phyloP scores from a whole-genome alignment of 92 coral and sea anemone genomes.

The Plumapathes pennacea region DNA sequence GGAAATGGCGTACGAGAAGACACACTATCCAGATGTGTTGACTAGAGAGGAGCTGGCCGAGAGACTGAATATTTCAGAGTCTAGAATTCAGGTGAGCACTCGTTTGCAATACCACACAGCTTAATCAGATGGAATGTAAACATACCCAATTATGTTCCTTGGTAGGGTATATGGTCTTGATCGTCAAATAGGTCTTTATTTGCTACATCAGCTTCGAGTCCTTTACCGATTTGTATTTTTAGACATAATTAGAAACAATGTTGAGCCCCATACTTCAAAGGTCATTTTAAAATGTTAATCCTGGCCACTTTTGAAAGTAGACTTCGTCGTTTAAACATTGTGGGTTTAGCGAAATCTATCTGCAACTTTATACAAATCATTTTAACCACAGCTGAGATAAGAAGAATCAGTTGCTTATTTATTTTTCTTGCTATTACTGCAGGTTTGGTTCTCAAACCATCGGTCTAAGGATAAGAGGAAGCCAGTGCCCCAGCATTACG shows the following conservation, averaged over 20 bases:
- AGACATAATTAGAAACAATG: background rate
- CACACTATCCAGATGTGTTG: slow-evolving; percentile 57
- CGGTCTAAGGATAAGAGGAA: slow-evolving; percentile 74
- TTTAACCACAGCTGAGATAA: no score
- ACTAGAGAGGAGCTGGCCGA: slow-evolving; percentile 63
- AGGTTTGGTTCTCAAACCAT: slow-evolving; percentile 91
- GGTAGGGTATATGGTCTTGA: no score
- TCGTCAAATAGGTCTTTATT: background rate
- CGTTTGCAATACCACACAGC: background rate
- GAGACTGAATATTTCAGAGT: slow-evolving; percentile 56
- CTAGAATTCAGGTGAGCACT: slow-evolving; percentile 50
- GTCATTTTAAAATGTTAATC: no score
- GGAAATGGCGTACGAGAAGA: slow-evolving; percentile 55
- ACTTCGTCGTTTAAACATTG: no score
- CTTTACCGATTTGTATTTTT: background rate
- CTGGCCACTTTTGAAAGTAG: no score
- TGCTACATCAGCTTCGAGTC: background rate
- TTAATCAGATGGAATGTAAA: no score
- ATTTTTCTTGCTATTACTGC: background rate
- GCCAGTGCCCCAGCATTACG: slow-evolving; percentile 3
- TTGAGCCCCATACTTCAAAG: no score
- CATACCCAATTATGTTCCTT: no score
- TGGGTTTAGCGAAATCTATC: no score
- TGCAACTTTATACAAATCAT: no score
- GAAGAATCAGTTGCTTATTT: background rate